Evolutionary conservation across 2,888 invertebrate species (phyloP).

Genomic region (Andrena praecox): DNA sequence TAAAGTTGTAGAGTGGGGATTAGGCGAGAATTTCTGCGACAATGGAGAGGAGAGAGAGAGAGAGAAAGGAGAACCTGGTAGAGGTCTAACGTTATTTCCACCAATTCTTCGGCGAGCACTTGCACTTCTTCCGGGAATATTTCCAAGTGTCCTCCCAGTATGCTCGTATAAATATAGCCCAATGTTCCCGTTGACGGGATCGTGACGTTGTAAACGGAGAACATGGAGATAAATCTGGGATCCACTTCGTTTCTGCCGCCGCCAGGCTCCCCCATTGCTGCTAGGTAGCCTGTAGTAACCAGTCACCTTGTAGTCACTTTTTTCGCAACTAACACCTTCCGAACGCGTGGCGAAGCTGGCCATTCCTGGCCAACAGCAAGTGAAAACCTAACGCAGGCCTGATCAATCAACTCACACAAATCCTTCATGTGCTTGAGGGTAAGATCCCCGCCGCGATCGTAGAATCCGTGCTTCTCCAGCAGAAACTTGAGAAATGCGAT

Average conservation of each 20-base stretch:
- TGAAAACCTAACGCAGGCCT: too few relatives aligned
- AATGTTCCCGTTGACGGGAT: constrained; percentile 93
- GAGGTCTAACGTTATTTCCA: constrained; percentile 92
- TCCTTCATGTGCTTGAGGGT: constrained; percentile 96
- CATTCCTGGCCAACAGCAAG: too few relatives aligned
- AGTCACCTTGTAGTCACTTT: not conserved
- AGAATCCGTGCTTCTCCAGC: constrained; percentile 95
- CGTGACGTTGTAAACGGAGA: constrained; percentile 94
- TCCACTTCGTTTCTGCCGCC: constrained; percentile 96
- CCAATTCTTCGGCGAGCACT: constrained; percentile 88
- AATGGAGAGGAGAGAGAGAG: not conserved
- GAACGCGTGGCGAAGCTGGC: too few relatives aligned
- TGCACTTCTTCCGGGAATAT: constrained; percentile 90
- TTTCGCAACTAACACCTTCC: not conserved
- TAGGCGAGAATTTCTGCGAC: too few relatives aligned
- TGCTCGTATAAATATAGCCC: constrained; percentile 93
- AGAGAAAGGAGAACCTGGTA: constrained; percentile 88
- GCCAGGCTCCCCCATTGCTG: constrained; percentile 95
- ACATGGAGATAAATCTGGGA: constrained; percentile 96
- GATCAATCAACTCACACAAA: constrained; percentile 85
- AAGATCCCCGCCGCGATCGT: constrained; percentile 94
- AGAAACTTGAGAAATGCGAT: constrained; percentile 95
- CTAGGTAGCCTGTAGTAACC: constrained; percentile 88
- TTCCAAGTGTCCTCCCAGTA: constrained; percentile 91
- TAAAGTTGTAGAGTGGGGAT: not conserved